phyloP scores from a whole-genome alignment of 2,888 invertebrate species.

The Nymphalis polychloros region DNA sequence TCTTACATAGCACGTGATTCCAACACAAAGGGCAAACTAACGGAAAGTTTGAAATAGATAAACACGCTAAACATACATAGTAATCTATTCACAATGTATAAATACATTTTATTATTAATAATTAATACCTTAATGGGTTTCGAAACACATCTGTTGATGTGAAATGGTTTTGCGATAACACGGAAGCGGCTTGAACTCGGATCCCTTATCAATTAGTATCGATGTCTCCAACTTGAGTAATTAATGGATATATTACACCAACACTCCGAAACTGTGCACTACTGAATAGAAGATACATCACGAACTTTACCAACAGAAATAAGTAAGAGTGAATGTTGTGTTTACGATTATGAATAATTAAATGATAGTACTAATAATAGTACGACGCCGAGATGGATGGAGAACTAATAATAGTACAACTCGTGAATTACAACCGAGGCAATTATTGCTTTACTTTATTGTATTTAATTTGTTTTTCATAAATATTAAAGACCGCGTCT shows the following conservation, averaged over 20 bases:
- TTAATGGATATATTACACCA: constrained; percentile 19
- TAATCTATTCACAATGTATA: neutral
- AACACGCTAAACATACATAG: neutral
- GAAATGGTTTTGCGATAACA: neutral
- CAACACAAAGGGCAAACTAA: too few relatives aligned
- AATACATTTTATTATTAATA: neutral
- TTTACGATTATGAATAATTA: too few relatives aligned
- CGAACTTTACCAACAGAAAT: neutral
- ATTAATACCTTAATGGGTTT: neutral
- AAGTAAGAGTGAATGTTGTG: too few relatives aligned
- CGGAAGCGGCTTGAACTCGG: neutral
- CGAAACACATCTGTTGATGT: neutral
- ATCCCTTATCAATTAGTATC: constrained; percentile 23
- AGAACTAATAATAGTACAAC: too few relatives aligned
- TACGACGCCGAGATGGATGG: too few relatives aligned
- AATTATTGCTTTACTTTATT: too few relatives aligned
- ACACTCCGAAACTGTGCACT: constrained; percentile 8
- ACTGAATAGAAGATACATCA: neutral
- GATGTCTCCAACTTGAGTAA: constrained; percentile 17
- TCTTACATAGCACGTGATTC: too few relatives aligned
- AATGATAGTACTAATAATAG: too few relatives aligned
- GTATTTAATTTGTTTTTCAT: too few relatives aligned
- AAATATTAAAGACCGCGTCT: too few relatives aligned
- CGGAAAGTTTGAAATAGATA: too few relatives aligned
- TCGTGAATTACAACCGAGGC: too few relatives aligned